phyloP scores from a whole-genome alignment of 2,113 vertebrate species.

The Podiceps cristatus region DNA sequence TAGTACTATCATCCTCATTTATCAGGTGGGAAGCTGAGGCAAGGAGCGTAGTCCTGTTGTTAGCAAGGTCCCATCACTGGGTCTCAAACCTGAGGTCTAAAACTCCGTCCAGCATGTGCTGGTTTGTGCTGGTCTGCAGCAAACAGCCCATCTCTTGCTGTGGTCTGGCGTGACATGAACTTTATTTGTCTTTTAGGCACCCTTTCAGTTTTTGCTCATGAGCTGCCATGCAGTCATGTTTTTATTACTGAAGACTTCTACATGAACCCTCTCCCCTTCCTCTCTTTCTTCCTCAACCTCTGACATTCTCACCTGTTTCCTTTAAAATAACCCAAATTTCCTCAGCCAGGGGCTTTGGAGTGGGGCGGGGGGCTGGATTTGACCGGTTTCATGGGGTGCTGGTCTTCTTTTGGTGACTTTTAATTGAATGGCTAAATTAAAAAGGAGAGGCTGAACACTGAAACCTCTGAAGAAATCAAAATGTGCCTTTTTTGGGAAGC shows the following conservation, averaged over 20 bases:
- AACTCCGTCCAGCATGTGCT: fast-evolving
- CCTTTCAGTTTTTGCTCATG: neutral
- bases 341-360: neutral
- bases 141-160: fast-evolving
- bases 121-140: neutral
- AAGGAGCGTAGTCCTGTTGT: fast-evolving
- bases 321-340: neutral
- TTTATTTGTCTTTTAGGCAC: neutral
- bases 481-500: slow-evolving; percentile 2
- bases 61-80: neutral
- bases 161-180: neutral
- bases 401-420: neutral
- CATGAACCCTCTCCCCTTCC: neutral
- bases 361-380: neutral
- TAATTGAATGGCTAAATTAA: neutral
- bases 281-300: neutral
- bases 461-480: neutral
- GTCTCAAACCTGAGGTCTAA: neutral
- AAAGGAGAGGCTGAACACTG: neutral
- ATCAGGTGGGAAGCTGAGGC: neutral
- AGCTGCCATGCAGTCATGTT: neutral
- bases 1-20: fast-evolving
- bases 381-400: neutral
- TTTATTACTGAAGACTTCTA: neutral
- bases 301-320: neutral